Evolutionary conservation across 2,888 invertebrate genomes (phyloP), one percentile per base, ranked within the genome.

Genomic region (Xestia ashworthii): DNA sequence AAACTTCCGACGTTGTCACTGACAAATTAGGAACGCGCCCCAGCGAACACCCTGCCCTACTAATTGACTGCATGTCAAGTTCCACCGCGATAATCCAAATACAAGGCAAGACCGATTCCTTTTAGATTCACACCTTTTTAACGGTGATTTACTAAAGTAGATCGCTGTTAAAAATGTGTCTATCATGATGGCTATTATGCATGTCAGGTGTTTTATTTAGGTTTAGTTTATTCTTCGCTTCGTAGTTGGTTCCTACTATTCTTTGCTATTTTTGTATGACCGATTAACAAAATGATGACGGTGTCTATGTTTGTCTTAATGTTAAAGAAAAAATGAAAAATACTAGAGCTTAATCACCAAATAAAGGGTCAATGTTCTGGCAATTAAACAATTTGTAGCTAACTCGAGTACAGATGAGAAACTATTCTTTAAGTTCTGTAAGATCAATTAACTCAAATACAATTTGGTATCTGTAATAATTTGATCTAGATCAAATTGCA

Each of bases 11-110:
- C 92, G 94, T 91, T 95, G 96, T 96, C 95, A 95, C 95, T 95
- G 94, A 95, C 95, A 95, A 96, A 96, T 95, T 95, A 94, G 94
- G 90, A 93, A 90, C 93, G 92, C 92, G 91, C 92, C 84, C 90
- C 91, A 90, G 82, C 88, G 86, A 89, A 90, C 90, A 89, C 91
- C 90, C 87, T 87, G 88, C 87, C 91, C 80, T 90, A 89, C 94
- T 96, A 96, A 96, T 96, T 96, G 96, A 96, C 95, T 95, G 93
- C 94, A 93, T 93, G 96, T 96, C 95, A 96, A 95, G 93, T 93
- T 94, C 93, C 91, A 90, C 94, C 93, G 88, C 93, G 91, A 92
- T 94, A 93, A 93, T 93, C 93, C 93, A 94, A 94, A 94, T 94
- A 94, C 90, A 91, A 91, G 89, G 67, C 91, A 87, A 92, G 71